A percentile compares a stretch with the other conserved stretches of the same genome.
Evolutionary conservation across 2,888 invertebrate species (phyloP).

Genomic region (Diarsia mendica): DNA sequence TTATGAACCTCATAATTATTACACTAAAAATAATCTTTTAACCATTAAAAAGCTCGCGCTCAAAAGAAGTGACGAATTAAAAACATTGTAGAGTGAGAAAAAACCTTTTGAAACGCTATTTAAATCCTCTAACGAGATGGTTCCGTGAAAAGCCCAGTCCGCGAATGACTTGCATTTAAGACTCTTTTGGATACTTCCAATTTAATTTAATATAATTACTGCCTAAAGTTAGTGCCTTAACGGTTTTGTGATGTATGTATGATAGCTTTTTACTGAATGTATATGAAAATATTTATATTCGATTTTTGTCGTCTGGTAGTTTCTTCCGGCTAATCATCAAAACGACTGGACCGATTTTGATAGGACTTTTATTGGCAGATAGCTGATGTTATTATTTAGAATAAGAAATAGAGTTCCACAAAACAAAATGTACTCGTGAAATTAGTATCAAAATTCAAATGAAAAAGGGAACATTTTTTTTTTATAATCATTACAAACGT

Average conservation of each 20-base stretch:
- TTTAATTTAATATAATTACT: constrained; percentile 48
- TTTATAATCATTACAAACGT: too few species aligned
- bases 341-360: too few species aligned
- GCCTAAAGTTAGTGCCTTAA: constrained; percentile 26
- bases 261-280: too few species aligned
- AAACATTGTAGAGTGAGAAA: constrained; percentile 46
- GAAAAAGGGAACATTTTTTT: too few species aligned
- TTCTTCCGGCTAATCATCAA: too few species aligned
- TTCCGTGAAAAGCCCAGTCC: constrained; percentile 23
- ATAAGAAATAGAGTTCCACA: too few species aligned
- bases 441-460: too few species aligned
- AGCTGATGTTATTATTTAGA: too few species aligned
- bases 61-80: constrained; percentile 53
- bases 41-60: constrained; percentile 7
- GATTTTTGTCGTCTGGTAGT: too few species aligned
- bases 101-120: constrained; percentile 43
- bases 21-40: constrained; percentile 18
- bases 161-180: constrained; percentile 33
- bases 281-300: too few species aligned
- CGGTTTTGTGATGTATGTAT: background rate
- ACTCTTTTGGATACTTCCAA: constrained; percentile 33
- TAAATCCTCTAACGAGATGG: constrained; percentile 57
- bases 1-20: constrained; percentile 22
- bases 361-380: too few species aligned
- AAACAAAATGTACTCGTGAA: too few species aligned